Base-by-base conservation (phyloP, 2,888 invertebrate species). In the Homarus gammarus region DNA sequence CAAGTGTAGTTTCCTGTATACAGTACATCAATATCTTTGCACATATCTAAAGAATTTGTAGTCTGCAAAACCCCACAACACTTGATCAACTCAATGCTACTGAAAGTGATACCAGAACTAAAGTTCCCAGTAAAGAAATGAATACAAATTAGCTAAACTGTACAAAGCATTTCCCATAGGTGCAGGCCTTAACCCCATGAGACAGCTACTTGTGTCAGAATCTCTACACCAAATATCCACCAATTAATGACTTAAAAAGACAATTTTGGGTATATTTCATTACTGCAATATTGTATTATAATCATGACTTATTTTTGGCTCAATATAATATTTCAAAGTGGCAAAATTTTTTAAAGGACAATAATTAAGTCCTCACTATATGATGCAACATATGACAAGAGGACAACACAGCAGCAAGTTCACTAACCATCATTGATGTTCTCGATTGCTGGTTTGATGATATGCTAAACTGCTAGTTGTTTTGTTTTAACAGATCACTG, bases 401-500 rank as follows among this genome's bases (percentile, higher is more conserved):
- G 22, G 44, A 61, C 38, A 77, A 18, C 75, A 27, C 31, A 72
- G 40, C 44, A 72, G 79, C 33, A 33, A 72, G 49, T 81, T 87
- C 87, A 87, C 87, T 87, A 72, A 87, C 87, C 87, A 87, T 87
- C 70, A 78, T 44, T 81, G 79, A n/a, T 72, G 72, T n/a, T 81
- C 56, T 51, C 79, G 72, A 56, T 22, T 44, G 68, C 49, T 49
- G 44, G 87, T 70, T 72, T 72, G 77, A 68, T 73, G 51, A 61
- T 81, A 81, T 51, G 40, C 36, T 77, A 87, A 87, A 82, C 44
- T 70, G 61, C 68, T 68, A 86, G 79, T 33, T 64, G 87, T 40
- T 82, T 87, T 73, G 72, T 73, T 44, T 73, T 51, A 82, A 87
- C 87, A 82, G 87, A 87, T 87, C 87, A 87, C 49, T 87, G 73